Evolutionary conservation across 2,113 vertebrate species (phyloP).

Genomic region (Heteronetta atricapilla): DNA sequence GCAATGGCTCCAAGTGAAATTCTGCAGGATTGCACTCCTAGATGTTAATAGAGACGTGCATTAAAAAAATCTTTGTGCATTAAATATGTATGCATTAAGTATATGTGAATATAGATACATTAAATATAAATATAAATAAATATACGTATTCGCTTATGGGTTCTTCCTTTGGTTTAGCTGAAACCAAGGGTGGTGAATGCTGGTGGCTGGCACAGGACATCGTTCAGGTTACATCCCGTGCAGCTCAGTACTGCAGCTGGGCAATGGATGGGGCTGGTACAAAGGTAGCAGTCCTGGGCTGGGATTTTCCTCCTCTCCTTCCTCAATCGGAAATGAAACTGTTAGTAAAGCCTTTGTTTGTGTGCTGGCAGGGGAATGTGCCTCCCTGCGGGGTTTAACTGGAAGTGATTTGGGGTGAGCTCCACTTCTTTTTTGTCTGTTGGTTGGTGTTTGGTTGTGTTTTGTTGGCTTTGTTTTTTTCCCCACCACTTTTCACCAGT

Average conservation of each 20-base stretch:
- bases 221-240: accelerated
- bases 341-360: not conserved
- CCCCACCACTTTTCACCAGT: not conserved
- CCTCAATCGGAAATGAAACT: not conserved
- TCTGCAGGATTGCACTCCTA: not conserved
- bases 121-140: not conserved
- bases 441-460: too few species aligned
- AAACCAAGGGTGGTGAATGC: not conserved
- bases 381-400: not conserved
- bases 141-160: not conserved
- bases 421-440: not conserved
- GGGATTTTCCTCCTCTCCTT: not conserved
- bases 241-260: not conserved
- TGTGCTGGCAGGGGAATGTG: not conserved
- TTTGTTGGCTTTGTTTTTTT: not conserved
- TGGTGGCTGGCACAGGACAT: not conserved
- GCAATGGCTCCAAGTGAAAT: not conserved
- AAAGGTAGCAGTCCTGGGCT: not conserved
- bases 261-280: not conserved
- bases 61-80: not conserved
- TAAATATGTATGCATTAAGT: not conserved
- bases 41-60: not conserved
- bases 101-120: not conserved
- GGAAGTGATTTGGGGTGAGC: not conserved
- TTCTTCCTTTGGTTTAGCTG: not conserved